phyloP scores from a whole-genome alignment of 2,797 vertebrate genomes.

The Sebastes wilsoni region DNA sequence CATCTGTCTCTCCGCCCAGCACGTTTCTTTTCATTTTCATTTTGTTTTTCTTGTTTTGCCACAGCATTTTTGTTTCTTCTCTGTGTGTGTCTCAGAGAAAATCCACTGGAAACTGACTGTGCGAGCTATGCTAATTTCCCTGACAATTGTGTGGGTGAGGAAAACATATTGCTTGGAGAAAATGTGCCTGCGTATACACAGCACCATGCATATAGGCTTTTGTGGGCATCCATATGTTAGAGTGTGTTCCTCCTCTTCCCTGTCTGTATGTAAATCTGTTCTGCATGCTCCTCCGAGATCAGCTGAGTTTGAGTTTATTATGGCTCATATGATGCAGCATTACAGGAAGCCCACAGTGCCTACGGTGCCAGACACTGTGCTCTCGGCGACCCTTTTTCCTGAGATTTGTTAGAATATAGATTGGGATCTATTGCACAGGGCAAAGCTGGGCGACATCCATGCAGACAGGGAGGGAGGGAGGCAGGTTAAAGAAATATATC shows the following conservation, averaged over 20 bases:
- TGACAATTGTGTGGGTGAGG: constrained; percentile 61
- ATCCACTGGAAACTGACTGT: constrained; percentile 47
- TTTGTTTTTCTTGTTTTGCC: not conserved
- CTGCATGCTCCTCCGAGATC: constrained; percentile 35
- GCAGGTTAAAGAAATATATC: constrained; percentile 5
- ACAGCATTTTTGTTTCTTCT: constrained; percentile 22
- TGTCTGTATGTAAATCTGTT: constrained; percentile 57
- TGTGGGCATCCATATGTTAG: constrained; percentile 20
- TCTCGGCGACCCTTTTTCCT: constrained; percentile 38
- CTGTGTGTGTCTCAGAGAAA: constrained; percentile 43
- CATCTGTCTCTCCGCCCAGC: constrained; percentile 49
- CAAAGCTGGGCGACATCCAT: constrained; percentile 4
- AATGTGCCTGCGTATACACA: constrained; percentile 16
- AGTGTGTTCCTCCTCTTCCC: constrained; percentile 10
- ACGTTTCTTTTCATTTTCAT: constrained; percentile 7
- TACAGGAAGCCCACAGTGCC: constrained; percentile 1
- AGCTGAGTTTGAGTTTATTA: constrained; percentile 48
- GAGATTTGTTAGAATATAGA: constrained; percentile 53
- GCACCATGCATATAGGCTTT: not conserved
- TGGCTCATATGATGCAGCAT: constrained; percentile 38
- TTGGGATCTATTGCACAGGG: constrained; percentile 33
- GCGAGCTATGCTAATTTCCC: constrained; percentile 66
- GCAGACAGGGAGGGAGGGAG: not conserved
- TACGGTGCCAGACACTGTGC: constrained; percentile 20
- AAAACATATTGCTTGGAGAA: constrained; percentile 63